These are phyloP conservation scores for Rhingia campestris DNA, from an alignment of 2,888 invertebrate species.

Conservation along the genomic window DNA sequence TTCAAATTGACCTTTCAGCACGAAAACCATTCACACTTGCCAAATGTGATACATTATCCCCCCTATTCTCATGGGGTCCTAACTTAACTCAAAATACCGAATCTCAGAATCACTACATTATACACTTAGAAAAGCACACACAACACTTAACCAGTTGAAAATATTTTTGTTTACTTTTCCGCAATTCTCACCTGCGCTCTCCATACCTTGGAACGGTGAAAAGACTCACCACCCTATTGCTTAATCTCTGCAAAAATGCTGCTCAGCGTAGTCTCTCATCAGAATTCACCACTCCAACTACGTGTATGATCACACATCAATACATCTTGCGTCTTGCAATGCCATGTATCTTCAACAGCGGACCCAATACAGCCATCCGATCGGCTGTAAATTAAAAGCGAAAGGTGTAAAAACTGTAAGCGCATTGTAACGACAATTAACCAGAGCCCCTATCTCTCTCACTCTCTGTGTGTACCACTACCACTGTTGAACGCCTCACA, in stretches of 20 bases:
- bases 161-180: conserved; percentile 69
- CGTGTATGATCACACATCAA: neutral
- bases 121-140: conserved; percentile 40
- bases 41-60: conserved; percentile 20
- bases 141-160: conserved; percentile 55
- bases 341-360: neutral
- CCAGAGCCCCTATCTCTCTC: conserved; percentile 1
- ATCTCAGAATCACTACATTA: conserved; percentile 25
- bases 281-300: conserved; percentile 40
- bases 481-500: neutral
- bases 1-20: too few species aligned
- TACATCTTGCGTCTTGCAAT: too few species aligned
- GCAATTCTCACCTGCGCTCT: conserved; percentile 40
- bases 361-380: conserved; percentile 21
- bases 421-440: conserved; percentile 48
- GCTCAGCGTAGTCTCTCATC: conserved; percentile 27
- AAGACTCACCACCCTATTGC: conserved; percentile 29
- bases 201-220: neutral
- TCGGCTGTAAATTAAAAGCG: conserved; percentile 41
- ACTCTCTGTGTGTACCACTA: conserved; percentile 18
- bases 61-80: conserved; percentile 5
- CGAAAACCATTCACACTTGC: neutral
- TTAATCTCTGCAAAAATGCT: conserved; percentile 21
- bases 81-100: neutral
- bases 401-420: conserved; percentile 59